Evolutionary conservation across 2,113 vertebrate species (phyloP).

Genomic region (Protomyctophum bolini): DNA sequence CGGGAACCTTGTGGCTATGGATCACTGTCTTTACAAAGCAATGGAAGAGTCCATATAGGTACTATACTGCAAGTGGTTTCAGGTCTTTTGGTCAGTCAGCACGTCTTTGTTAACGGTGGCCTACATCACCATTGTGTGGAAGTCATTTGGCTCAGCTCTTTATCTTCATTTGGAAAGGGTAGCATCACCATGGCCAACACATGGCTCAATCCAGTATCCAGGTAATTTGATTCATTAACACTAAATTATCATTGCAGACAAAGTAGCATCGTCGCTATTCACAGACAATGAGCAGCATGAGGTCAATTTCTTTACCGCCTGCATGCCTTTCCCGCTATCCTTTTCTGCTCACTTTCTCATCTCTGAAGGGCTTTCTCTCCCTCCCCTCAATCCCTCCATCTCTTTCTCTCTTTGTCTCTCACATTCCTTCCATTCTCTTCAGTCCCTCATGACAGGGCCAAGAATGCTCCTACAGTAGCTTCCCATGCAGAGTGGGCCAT

Average conservation of each 20-base stretch:
- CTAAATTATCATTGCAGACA: neutral
- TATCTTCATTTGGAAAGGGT: neutral
- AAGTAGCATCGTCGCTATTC: neutral
- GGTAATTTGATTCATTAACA: neutral
- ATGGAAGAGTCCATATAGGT: slow-evolving; percentile 1
- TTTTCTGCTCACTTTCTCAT: neutral
- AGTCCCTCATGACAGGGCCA: slow-evolving; percentile 73
- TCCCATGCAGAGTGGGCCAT: slow-evolving; percentile 77
- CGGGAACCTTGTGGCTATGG: neutral
- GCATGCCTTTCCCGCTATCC: neutral
- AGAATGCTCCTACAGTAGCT: slow-evolving; percentile 84
- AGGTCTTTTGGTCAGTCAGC: neutral
- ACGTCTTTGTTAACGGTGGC: neutral
- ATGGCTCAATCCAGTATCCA: neutral
- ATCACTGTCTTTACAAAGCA: neutral
- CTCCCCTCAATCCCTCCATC: neutral
- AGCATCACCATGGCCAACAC: neutral
- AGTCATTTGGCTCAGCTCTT: neutral
- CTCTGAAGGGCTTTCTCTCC: neutral
- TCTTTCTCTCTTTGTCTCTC: slow-evolving; percentile 28
- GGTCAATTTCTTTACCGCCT: neutral
- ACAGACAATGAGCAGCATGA: neutral
- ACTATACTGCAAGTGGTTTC: neutral
- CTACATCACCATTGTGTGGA: neutral
- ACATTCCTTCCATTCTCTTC: slow-evolving; percentile 72